phyloP scores from a whole-genome alignment of 2,113 vertebrate species.

The Leiothrix lutea region DNA sequence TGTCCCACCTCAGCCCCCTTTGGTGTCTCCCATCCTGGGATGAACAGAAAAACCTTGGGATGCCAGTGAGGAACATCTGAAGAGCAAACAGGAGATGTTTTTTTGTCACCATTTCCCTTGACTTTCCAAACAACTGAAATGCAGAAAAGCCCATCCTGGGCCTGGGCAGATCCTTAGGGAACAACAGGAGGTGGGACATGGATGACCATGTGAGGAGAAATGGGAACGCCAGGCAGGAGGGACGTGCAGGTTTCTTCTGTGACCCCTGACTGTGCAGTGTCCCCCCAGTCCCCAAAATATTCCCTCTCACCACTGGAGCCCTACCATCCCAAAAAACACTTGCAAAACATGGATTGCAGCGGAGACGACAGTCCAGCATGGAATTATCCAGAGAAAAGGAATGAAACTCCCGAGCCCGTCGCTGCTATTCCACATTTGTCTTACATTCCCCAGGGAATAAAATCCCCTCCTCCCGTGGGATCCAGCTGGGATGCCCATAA shows the following conservation, averaged over 20 bases:
- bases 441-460: neutral
- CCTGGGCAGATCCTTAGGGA: neutral
- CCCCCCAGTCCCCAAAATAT: neutral
- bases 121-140: neutral
- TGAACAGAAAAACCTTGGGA: neutral
- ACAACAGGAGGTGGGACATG: neutral
- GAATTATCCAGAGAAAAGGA: neutral
- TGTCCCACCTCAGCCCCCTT: neutral
- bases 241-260: neutral
- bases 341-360: neutral
- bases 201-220: neutral
- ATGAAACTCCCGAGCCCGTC: neutral
- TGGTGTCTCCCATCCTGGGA: neutral
- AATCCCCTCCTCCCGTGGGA: neutral
- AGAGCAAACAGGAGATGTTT: neutral
- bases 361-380: neutral
- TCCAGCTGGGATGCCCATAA: neutral
- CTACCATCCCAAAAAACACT: neutral
- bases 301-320: neutral
- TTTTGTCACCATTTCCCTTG: neutral
- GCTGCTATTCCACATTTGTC: rapidly evolving
- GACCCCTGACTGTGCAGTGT: neutral
- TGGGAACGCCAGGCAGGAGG: rapidly evolving
- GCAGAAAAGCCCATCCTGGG: neutral
- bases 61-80: neutral